Evolutionary conservation across 2,113 vertebrate species (phyloP).

Genomic region (Apodemus sylvaticus): DNA sequence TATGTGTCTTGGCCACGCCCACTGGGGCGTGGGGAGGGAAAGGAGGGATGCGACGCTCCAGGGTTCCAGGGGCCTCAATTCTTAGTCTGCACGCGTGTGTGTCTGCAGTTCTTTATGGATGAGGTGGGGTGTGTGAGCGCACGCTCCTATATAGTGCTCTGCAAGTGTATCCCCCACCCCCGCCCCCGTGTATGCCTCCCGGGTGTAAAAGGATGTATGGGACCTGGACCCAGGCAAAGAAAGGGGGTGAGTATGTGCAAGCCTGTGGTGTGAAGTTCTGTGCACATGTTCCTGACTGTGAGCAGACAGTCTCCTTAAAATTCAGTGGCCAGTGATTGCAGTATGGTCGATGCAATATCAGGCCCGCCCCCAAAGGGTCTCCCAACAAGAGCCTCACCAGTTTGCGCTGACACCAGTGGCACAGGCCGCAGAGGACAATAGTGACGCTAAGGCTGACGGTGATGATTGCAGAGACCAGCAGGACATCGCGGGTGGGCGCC

Average conservation of each 20-base stretch:
- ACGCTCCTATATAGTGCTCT: neutral
- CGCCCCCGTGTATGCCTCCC: neutral
- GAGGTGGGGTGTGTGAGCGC: neutral
- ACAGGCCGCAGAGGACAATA: slow-evolving; percentile 97
- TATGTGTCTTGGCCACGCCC: neutral
- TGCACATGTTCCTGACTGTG: neutral
- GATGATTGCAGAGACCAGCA: slow-evolving; percentile 97
- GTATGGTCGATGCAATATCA: neutral
- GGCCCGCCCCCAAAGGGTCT: neutral
- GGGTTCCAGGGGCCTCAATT: neutral
- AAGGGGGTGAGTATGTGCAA: neutral
- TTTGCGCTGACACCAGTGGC: slow-evolving; percentile 99
- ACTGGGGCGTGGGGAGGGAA: too few relatives aligned
- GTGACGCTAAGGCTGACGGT: slow-evolving; percentile 98
- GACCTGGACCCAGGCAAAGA: neutral
- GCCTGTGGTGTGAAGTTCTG: neutral
- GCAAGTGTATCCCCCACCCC: neutral
- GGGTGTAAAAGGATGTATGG: neutral
- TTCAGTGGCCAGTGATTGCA: neutral
- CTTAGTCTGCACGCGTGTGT: neutral
- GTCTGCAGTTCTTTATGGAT: neutral
- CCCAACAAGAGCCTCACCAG: slow-evolving; percentile 90
- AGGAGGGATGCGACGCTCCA: too few relatives aligned
- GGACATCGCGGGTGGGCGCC: slow-evolving; percentile 94
- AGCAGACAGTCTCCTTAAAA: neutral